Evolutionary conservation across 2,113 vertebrate genomes (phyloP).

Genomic region (Engystomops pustulosus): DNA sequence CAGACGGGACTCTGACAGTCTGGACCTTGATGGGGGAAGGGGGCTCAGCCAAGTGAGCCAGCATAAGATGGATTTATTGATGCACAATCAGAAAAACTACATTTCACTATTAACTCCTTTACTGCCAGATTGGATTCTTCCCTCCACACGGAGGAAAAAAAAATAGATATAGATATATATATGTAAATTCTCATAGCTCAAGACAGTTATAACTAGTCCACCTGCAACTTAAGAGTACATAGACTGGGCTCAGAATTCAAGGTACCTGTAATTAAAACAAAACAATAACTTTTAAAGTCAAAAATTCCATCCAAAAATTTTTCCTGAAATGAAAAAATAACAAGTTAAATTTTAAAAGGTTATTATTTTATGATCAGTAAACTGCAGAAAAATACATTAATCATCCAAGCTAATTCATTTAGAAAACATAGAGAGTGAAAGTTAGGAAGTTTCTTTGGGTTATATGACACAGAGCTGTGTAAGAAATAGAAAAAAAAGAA

Average conservation of each 20-base stretch:
- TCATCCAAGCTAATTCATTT: too few relatives aligned
- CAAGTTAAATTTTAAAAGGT: too few relatives aligned
- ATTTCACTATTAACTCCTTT: not conserved
- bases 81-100: not conserved
- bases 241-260: not conserved
- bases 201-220: too few relatives aligned
- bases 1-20: slow-evolving; percentile 6
- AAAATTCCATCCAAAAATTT: not conserved
- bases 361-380: too few relatives aligned
- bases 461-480: too few relatives aligned
- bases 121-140: not conserved
- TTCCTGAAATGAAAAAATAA: not conserved
- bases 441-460: too few relatives aligned
- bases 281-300: not conserved
- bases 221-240: not conserved
- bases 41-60: not conserved
- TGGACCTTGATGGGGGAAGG: not conserved
- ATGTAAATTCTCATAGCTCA: too few relatives aligned
- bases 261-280: not conserved
- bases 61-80: not conserved
- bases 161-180: too few relatives aligned
- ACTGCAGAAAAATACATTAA: too few relatives aligned
- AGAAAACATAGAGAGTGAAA: too few relatives aligned
- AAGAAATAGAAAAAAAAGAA: too few relatives aligned
- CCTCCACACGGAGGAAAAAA: not conserved